Percentiles rank a stretch among this genome's conserved stretches.
phyloP scores from a whole-genome alignment of 2,888 invertebrate species.

The Plebejus anna region DNA sequence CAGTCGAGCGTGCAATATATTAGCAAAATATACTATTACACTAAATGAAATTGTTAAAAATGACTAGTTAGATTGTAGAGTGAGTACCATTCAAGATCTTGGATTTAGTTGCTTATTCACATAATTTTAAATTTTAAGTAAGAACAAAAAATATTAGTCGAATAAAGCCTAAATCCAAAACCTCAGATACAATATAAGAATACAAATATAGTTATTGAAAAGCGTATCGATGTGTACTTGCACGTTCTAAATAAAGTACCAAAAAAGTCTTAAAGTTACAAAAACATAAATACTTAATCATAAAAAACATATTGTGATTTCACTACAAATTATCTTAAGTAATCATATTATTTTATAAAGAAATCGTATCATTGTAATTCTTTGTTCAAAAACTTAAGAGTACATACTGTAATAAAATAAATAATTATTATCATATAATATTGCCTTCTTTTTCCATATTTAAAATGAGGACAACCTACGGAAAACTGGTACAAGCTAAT shows the following conservation, averaged over 20 bases:
- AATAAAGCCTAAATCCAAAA: not conserved
- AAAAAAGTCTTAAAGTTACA: not conserved
- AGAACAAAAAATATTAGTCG: not conserved
- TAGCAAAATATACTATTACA: constrained; percentile 34
- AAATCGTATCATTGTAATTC: not conserved
- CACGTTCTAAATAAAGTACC: not conserved
- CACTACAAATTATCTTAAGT: not conserved
- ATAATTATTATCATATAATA: not conserved
- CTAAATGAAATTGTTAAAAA: constrained; percentile 53
- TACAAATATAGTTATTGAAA: not conserved
- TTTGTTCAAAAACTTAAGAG: not conserved
- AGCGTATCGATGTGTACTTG: constrained; percentile 12
- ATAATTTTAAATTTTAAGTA: not conserved
- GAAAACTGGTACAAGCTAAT: not conserved
- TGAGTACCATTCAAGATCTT: not conserved
- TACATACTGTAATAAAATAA: not conserved
- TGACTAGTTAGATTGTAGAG: constrained; percentile 52
- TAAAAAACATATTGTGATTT: not conserved
- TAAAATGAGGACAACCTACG: not conserved
- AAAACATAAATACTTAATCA: constrained; percentile 3
- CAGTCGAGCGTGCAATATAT: constrained; percentile 11
- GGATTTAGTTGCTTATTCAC: not conserved
- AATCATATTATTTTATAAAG: not conserved
- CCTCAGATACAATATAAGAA: constrained; percentile 4
- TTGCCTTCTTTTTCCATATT: not conserved